Evolutionary conservation across 2,113 vertebrate genomes (phyloP), one percentile per base, ranked within the genome.

Genomic region (Orycteropus afer): DNA sequence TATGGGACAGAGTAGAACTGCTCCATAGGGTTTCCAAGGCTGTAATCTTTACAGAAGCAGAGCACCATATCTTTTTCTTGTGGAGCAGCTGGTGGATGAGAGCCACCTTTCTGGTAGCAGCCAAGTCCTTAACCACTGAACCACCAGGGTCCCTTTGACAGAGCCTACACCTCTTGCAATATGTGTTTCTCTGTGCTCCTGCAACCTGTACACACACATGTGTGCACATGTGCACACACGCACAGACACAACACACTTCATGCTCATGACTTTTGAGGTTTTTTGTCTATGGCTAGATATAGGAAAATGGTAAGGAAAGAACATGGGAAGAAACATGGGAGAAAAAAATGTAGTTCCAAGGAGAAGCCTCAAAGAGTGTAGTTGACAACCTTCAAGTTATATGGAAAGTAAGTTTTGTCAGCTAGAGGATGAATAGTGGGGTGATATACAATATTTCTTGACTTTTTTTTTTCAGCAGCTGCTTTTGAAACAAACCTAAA

Each of bases 401-500:
- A 85, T 10, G 10, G 29, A 49, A 73, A 59, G 29, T 51, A 29
- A 63, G 7, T 65, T 89, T 71, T 90, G 55, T 23, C 23, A 90
- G 40, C 4, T 3, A 89, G 63, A 83, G n/a, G 32, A 83, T 32
- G 61, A 49, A 51, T 59, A 57, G 23, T 71, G 17, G 55, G 29
- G 37, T 63, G 29, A 74, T 47, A 45, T 23, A 18, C 1, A 37
- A 1, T 59, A 13, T 45, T 49, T 67, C 65, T 37, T 47, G 27
- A 27, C 27, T 18, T 78, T 74, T 74, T 81, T 87, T 90, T 91
- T 25, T 22, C 84, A 59, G 57, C 63, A 7, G 2, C 63, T 90
- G 51, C 51, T 90, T 69, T 71, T 65, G 53, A 90, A 88, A 32
- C 49, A 87, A 53, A 42, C 34, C 49, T 94, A 83, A 83, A 74